A percentile compares a stretch with the other conserved stretches of the same genome.
Evolutionary conservation across 1,140 invertebrate genomes (phyloP).

Genomic region (Eriocheir sinensis): DNA sequence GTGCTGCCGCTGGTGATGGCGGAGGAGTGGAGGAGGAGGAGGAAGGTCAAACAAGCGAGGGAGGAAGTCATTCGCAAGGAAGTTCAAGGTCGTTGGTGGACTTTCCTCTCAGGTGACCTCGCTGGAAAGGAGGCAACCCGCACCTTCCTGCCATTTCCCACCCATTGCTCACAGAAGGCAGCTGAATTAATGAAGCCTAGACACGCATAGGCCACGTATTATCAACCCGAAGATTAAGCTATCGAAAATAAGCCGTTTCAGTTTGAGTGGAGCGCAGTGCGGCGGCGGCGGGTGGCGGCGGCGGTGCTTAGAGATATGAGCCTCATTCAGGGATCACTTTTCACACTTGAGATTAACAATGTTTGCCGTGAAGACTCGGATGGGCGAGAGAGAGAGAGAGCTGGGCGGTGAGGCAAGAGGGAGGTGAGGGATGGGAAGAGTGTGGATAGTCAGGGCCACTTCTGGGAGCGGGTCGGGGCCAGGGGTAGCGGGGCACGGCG

Average conservation of each 20-base stretch:
- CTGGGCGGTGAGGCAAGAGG: constrained; percentile 30
- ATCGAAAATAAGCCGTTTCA: too few species aligned
- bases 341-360: background rate
- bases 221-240: too few species aligned
- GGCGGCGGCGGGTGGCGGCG: too few species aligned
- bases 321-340: background rate
- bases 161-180: too few species aligned
- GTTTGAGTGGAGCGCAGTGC: background rate
- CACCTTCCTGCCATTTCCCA: too few species aligned
- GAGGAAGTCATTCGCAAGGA: constrained; percentile 59
- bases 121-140: background rate
- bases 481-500: background rate
- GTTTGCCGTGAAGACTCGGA: constrained; percentile 6
- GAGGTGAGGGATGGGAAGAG: background rate
- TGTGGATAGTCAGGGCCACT: constrained; percentile 1
- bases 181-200: too few species aligned
- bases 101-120: constrained; percentile 49
- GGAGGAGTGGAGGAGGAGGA: background rate
- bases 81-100: constrained; percentile 55
- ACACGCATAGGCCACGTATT: too few species aligned
- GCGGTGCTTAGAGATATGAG: background rate
- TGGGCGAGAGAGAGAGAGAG: too few species aligned
- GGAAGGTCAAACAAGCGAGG: background rate
- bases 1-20: background rate
- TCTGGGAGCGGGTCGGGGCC: background rate